These are phyloP conservation scores for Chiroxiphia lanceolata DNA, from an alignment of 2,797 vertebrate species.

Conservation along the genomic window DNA sequence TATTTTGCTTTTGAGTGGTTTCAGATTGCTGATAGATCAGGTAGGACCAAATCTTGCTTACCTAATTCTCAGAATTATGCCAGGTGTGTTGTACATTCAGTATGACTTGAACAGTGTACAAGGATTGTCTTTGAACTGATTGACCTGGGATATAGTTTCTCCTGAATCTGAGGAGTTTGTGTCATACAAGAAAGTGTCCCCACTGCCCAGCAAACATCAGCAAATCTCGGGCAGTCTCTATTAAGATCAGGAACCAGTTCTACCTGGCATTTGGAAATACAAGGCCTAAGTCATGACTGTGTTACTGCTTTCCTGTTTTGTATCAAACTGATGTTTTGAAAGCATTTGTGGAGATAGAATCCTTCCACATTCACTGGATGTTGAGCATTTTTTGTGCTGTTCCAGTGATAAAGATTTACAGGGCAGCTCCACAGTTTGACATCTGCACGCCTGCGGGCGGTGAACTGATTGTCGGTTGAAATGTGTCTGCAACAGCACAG, in stretches of 20 bases:
- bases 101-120: not conserved
- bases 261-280: not conserved
- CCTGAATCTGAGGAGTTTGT: not conserved
- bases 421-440: not conserved
- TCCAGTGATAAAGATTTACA: not conserved
- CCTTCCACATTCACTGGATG: not conserved
- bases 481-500: not conserved
- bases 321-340: not conserved
- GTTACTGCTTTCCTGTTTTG: not conserved
- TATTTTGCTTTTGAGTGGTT: not conserved
- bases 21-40: not conserved
- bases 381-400: not conserved
- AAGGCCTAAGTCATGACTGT: not conserved
- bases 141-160: not conserved
- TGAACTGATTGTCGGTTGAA: not conserved
- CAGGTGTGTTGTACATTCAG: not conserved
- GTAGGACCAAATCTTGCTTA: not conserved
- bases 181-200: accelerated
- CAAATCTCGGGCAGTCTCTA: not conserved
- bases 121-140: not conserved
- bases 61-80: not conserved
- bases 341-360: not conserved
- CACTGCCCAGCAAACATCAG: not conserved
- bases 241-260: not conserved
- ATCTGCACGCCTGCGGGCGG: not conserved